Evolutionary conservation across 2,888 invertebrate genomes (phyloP), one percentile per base, ranked within the genome.

Genomic region (Tigriopus californicus): DNA sequence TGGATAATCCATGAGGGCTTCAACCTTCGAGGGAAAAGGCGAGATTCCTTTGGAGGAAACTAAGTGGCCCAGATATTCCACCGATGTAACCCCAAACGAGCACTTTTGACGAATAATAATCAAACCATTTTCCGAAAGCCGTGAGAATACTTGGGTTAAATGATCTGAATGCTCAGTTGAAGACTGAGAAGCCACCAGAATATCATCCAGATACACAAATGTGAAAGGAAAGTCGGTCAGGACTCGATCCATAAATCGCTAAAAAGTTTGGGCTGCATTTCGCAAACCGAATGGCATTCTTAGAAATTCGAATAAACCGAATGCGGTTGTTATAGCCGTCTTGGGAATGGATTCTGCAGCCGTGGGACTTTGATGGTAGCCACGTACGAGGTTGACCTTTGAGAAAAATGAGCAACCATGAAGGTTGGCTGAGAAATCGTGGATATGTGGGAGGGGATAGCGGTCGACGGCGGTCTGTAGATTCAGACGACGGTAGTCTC

Each of bases 221-320:
- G 61, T 62, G 59, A 59, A 62, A 18, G 18, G 13, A 3, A 71
- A 68, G 24, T 68, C 68, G 1, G 68, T 52, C 12, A 61, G 33
- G 8, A 63, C 49, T 18, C 65, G 65, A 49, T 71, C 67, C 12
- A 72, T 67, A 41, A 70, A 70, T 10, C 68, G 64, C 60, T 70
- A 68, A 62, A 72, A 71, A 0, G 70, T 69, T 62, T 72, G 69
- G 1, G 68, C 68, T 1, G 72, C 69, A 61, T 73, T 71, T 1
- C 69, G 42, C 1, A 72, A 63, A 1, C 71, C 70, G 25, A 71
- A 71, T 42, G 64, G 51, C 67, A 69, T 70, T 2, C 58, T 60
- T 1, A 64, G 58, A 56, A 68, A 70, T 58, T 71, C 67, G 58
- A 66, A 70, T 6, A 70, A 61, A 4, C 69, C 69, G 58, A 70